A percentile compares a stretch with the other conserved stretches of the same genome.
Evolutionary conservation across 2,113 vertebrate genomes (phyloP).

Genomic region (Ariopsis seemanni): DNA sequence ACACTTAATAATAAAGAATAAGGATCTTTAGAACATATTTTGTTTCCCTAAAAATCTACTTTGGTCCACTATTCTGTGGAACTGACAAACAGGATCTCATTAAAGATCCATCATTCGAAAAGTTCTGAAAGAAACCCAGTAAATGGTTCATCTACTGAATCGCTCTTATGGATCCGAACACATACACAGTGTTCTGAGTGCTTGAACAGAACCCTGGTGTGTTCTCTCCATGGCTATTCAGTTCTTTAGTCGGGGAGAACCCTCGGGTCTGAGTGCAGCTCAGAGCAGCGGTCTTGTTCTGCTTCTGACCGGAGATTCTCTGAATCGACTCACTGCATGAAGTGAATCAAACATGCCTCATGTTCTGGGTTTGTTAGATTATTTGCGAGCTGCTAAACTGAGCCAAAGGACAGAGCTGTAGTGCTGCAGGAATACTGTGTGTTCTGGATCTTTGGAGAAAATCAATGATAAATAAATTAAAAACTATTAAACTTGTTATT

Average conservation of each 20-base stretch:
- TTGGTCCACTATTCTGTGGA: background rate
- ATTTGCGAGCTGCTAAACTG: background rate
- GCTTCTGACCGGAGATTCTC: background rate
- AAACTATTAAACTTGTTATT: background rate
- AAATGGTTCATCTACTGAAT: constrained; percentile 1
- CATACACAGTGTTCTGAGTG: background rate
- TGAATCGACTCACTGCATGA: background rate
- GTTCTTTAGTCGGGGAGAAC: background rate
- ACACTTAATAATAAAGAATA: background rate
- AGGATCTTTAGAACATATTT: background rate
- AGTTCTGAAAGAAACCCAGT: background rate
- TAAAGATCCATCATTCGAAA: background rate
- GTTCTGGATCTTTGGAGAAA: background rate
- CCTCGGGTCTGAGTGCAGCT: background rate
- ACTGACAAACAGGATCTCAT: background rate
- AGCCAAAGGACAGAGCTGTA: background rate
- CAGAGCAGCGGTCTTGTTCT: background rate
- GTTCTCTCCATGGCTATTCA: too few species aligned
- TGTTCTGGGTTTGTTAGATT: background rate
- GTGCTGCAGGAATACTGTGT: background rate
- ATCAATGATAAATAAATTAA: background rate
- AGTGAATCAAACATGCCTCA: background rate
- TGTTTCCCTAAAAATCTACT: background rate
- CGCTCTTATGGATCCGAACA: background rate
- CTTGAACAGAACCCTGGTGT: background rate